Conservation (phyloP, 2,113 vertebrate genomes). For the Pangasianodon gigas region DNA sequence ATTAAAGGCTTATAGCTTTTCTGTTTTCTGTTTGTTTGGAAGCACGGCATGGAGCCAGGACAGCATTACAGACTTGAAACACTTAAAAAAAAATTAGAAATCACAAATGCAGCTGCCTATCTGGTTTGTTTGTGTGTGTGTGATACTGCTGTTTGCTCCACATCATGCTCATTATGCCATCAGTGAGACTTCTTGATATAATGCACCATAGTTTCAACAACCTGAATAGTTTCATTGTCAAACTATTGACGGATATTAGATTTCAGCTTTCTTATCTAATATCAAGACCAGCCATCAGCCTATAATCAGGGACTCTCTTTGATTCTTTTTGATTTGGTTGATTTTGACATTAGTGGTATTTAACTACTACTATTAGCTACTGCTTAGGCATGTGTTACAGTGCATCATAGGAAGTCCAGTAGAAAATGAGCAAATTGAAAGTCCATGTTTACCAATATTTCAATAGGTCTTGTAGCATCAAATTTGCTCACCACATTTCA, state of each 20-base stretch:
- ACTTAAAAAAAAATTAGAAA: not conserved
- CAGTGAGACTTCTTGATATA: not conserved
- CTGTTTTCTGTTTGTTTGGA: not conserved
- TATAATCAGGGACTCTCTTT: not conserved
- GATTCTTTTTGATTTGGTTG: not conserved
- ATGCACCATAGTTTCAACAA: no score
- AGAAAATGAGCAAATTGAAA: not conserved
- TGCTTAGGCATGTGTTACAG: not conserved
- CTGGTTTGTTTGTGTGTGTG: not conserved
- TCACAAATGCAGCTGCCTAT: not conserved
- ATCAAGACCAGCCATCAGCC: not conserved
- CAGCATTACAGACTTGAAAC: not conserved
- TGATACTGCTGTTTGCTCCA: not conserved
- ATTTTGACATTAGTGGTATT: not conserved
- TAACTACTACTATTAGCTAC: not conserved
- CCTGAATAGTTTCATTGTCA: not conserved
- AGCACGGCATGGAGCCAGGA: not conserved
- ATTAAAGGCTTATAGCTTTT: not conserved
- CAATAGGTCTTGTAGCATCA: not conserved
- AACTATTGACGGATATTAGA: not conserved
- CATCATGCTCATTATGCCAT: not conserved
- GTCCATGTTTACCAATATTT: not conserved
- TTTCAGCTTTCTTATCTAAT: not conserved
- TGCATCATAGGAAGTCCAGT: not conserved
- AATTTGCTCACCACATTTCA: not conserved